Percentiles rank a stretch among this genome's conserved stretches.
These are phyloP conservation scores for Aphaenogaster ashmeadi DNA, from an alignment of 1,140 invertebrate species.

Conservation along the genomic window DNA sequence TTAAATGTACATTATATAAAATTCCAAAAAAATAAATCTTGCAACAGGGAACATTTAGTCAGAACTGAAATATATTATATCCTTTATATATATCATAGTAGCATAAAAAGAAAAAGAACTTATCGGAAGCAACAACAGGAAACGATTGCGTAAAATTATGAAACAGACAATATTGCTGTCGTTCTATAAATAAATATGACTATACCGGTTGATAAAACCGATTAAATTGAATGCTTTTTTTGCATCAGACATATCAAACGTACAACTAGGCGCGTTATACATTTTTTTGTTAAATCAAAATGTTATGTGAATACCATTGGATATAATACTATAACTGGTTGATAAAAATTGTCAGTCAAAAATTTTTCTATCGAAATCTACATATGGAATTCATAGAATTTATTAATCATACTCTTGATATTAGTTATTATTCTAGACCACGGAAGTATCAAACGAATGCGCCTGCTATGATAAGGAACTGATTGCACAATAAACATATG, in stretches of 20 bases:
- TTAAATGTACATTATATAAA: conserved; percentile 10
- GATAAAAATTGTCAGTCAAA: conserved; percentile 7
- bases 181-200: conserved; percentile 13
- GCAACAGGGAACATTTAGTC: not conserved
- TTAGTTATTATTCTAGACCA: conserved; percentile 5
- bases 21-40: conserved; percentile 27
- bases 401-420: not conserved
- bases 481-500: conserved; percentile 10
- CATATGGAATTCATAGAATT: not conserved
- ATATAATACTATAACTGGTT: conserved; percentile 4
- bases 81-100: not conserved
- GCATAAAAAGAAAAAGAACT: conserved; percentile 5
- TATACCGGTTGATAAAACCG: not conserved
- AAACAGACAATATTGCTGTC: not conserved
- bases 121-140: not conserved
- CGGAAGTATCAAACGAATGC: conserved; percentile 4
- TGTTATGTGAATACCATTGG: not conserved
- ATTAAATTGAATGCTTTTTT: not conserved
- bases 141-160: conserved; percentile 26
- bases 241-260: not conserved
- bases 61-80: conserved; percentile 35
- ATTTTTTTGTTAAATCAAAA: conserved; percentile 9
- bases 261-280: not conserved
- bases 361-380: not conserved
- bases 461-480: conserved; percentile 1